Evolutionary conservation across 1,140 invertebrate genomes (phyloP), one percentile per base, ranked within the genome.

Genomic region (Streblospio benedicti): DNA sequence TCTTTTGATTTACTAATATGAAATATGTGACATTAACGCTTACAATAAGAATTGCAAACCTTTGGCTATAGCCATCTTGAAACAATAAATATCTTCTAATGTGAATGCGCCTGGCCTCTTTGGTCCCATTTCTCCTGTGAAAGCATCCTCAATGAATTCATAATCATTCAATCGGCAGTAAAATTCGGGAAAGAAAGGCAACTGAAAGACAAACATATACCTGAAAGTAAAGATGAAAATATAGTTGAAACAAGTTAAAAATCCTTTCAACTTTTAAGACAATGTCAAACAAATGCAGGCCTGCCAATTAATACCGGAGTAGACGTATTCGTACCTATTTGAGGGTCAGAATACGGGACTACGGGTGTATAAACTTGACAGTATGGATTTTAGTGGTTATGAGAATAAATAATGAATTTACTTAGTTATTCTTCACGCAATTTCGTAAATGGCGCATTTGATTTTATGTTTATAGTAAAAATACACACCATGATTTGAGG

Each of bases 41-140:
- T 18, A 18, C 51, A 5, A 47, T 9, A 57, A 20, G 12, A 16
- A 12, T 43, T 57, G 14, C 43, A 35, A 74, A 80, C 82, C 43
- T 63, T 85, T 76, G 25, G 83, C 84, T 72, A 89, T 88, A 9
- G 83, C 78, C 70, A 89, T 88, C 76, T 88, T 89, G 69, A 86
- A 89, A 2, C 85, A 85, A 66, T 87, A 85, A 9, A 88, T 72
- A 64, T 85, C 85, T 61, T 82, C 78, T 6, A 72, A 68, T n/a
- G 77, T 79, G 5, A 82, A 66, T 20, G 67, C 70, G 28, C 66
- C 58, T 25, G 53, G 20, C 35, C 71, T 64, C 12, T 62, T 20
- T 27, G 32, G 66, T 68, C 71, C 63, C 75, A 65, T 55, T 75
- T 71, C 65, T 83, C 84, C 82, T 45, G 55, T 75, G 71, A 86